Percentiles rank a stretch among this genome's conserved stretches.
Evolutionary conservation across 2,797 vertebrate genomes (phyloP).

Genomic region (Cetoscarus ocellatus): DNA sequence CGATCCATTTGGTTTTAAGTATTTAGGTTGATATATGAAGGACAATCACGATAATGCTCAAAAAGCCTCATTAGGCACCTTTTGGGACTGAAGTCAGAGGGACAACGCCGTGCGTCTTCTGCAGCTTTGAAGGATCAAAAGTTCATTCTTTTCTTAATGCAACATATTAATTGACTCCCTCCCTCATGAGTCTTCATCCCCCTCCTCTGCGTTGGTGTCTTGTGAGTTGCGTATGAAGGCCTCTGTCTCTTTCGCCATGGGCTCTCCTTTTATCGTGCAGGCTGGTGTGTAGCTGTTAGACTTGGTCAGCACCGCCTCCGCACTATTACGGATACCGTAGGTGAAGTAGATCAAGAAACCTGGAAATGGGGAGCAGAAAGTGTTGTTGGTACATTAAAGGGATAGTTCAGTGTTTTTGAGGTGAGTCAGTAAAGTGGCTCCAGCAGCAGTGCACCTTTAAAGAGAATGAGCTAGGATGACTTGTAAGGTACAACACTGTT

Average conservation of each 20-base stretch:
- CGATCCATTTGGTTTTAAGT: too few species aligned
- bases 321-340: conserved; percentile 92
- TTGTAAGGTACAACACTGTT: too few species aligned
- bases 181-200: conserved; percentile 60
- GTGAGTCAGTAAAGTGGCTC: too few species aligned
- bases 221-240: conserved; percentile 60
- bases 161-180: conserved; percentile 4
- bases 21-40: background rate
- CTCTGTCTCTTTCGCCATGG: conserved; percentile 65
- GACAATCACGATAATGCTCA: background rate
- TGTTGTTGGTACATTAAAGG: too few species aligned
- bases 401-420: too few species aligned
- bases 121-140: background rate
- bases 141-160: too few species aligned
- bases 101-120: background rate
- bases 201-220: conserved; percentile 22
- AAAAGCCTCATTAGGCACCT: background rate
- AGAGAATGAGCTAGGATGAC: too few species aligned
- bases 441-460: too few species aligned
- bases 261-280: conserved; percentile 76
- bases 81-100: background rate
- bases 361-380: conserved; percentile 56
- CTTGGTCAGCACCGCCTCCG: conserved; percentile 77
- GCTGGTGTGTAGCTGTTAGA: conserved; percentile 52
- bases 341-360: conserved; percentile 94